phyloP scores from a whole-genome alignment of 2,113 vertebrate genomes.

The Cyphomyrus discorhynchus region DNA sequence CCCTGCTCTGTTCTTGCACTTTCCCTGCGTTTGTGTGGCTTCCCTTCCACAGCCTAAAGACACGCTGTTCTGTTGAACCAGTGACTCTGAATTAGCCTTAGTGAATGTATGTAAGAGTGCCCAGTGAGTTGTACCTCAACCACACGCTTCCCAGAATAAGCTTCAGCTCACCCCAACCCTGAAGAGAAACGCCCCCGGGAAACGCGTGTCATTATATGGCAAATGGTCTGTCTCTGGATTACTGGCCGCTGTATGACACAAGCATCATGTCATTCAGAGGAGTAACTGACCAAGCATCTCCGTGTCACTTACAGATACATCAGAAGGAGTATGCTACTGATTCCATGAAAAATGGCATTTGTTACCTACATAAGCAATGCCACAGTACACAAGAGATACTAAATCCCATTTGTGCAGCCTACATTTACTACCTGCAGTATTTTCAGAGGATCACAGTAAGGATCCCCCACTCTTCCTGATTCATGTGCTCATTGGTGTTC shows the following conservation, averaged over 20 bases:
- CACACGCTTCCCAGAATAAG: background rate
- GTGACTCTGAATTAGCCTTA: background rate
- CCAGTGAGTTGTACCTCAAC: background rate
- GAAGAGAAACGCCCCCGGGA: background rate
- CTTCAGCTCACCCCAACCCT: background rate
- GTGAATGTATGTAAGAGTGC: background rate
- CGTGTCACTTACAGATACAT: background rate
- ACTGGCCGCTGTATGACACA: background rate
- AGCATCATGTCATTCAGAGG: background rate
- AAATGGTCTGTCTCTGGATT: background rate
- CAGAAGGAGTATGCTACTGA: constrained; percentile 53
- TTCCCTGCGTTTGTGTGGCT: background rate
- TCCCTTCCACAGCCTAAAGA: background rate
- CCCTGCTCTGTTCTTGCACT: background rate
- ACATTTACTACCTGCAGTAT: constrained; percentile 53
- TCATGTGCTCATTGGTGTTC: constrained; percentile 44
- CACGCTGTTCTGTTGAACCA: background rate
- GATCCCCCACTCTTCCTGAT: constrained; percentile 32
- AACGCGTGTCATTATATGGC: background rate
- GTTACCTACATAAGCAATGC: constrained; percentile 6
- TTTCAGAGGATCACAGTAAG: constrained; percentile 39
- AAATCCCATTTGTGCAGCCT: constrained; percentile 52
- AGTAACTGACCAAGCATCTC: background rate
- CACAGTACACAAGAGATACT: constrained; percentile 37
- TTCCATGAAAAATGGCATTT: constrained; percentile 34